These are phyloP conservation scores for Conus canariensis DNA, from an alignment of 2,888 invertebrate species.

Conservation along the genomic window DNA sequence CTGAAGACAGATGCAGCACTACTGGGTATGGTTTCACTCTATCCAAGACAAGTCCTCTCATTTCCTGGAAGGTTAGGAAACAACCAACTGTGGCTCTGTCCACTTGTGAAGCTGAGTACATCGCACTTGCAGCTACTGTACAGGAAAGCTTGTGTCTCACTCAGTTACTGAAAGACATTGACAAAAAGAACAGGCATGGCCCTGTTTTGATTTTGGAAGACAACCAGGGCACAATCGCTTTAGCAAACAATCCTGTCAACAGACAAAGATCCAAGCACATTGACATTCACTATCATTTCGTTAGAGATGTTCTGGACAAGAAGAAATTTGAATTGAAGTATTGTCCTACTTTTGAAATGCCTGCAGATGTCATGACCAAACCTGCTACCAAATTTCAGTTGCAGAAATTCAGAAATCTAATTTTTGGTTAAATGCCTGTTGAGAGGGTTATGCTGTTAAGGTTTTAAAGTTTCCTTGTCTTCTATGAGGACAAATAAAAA, in stretches of 20 bases:
- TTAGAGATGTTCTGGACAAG: background rate
- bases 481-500: too few relatives aligned
- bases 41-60: slow-evolving; percentile 40
- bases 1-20: slow-evolving; percentile 36
- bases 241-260: slow-evolving; percentile 31
- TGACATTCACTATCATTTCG: slow-evolving; percentile 9
- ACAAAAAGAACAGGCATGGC: too few relatives aligned
- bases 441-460: too few relatives aligned
- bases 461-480: too few relatives aligned
- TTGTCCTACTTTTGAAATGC: background rate
- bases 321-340: background rate
- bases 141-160: slow-evolving; percentile 48
- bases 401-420: background rate
- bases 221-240: slow-evolving; percentile 55
- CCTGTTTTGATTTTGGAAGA: slow-evolving; percentile 36
- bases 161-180: slow-evolving; percentile 21
- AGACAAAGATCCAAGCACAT: slow-evolving; percentile 27
- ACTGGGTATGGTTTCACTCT: slow-evolving; percentile 41
- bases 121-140: slow-evolving; percentile 54
- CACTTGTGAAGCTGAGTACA: slow-evolving; percentile 60
- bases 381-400: background rate
- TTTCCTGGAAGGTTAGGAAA: slow-evolving; percentile 35
- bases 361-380: slow-evolving; percentile 35
- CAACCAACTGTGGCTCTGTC: slow-evolving; percentile 54
- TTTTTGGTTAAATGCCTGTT: too few relatives aligned